Percentiles rank a stretch among this genome's conserved stretches.
Evolutionary conservation across 2,888 invertebrate species (phyloP).

Genomic region (Uloborus plumipes): DNA sequence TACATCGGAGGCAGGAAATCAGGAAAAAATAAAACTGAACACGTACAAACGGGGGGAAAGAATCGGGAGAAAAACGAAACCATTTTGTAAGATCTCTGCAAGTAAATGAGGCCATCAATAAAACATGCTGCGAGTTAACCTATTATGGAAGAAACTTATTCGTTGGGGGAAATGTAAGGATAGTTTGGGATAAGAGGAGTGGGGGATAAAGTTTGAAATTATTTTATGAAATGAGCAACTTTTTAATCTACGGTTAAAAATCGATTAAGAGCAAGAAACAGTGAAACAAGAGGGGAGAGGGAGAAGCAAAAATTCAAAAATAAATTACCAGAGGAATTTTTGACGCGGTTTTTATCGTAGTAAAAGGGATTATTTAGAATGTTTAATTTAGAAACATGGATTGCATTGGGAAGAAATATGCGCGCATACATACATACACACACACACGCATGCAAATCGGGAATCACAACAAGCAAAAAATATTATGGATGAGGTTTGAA

Average conservation of each 20-base stretch:
- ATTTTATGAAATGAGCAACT: slow-evolving; percentile 47
- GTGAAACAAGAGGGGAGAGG: neutral
- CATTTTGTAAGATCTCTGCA: slow-evolving; percentile 13
- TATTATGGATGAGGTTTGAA: neutral
- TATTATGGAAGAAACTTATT: slow-evolving; percentile 7
- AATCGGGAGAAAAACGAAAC: slow-evolving; percentile 11
- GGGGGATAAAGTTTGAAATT: slow-evolving; percentile 11
- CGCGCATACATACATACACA: neutral
- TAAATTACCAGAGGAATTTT: slow-evolving; percentile 31
- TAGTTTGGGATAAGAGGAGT: neutral
- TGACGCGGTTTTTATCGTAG: slow-evolving; percentile 30
- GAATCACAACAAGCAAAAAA: slow-evolving; percentile 3
- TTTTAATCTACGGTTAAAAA: slow-evolving; percentile 50
- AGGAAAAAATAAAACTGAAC: neutral
- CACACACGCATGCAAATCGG: neutral
- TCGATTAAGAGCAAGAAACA: slow-evolving; percentile 38
- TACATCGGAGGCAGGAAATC: neutral
- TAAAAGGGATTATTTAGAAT: slow-evolving; percentile 42
- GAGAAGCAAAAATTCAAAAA: slow-evolving; percentile 32
- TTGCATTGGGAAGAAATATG: slow-evolving; percentile 9
- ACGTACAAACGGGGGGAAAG: neutral
- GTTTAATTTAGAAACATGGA: slow-evolving; percentile 41
- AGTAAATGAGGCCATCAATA: slow-evolving; percentile 50
- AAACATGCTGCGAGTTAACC: slow-evolving; percentile 26
- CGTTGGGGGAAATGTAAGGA: neutral